A percentile compares a stretch with the other conserved stretches of the same genome.
Evolutionary conservation across 2,113 vertebrate species (phyloP).

Genomic region (Heliornis fulica): DNA sequence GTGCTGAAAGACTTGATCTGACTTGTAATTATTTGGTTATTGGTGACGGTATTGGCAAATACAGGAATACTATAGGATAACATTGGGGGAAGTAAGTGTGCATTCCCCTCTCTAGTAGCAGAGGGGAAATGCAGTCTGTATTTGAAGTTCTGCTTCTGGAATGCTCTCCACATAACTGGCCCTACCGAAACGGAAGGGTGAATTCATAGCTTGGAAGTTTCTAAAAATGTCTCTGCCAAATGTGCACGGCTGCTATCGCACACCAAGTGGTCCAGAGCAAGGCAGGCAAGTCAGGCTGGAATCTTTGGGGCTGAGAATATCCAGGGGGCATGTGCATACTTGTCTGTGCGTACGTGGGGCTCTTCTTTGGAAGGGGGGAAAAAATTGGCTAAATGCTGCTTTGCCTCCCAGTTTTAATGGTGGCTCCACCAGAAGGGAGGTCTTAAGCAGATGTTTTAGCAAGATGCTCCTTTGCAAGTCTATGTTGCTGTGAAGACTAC

Average conservation of each 20-base stretch:
- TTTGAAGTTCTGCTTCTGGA: background rate
- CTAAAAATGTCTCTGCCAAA: conserved; percentile 68
- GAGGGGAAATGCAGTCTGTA: background rate
- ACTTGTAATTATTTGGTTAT: background rate
- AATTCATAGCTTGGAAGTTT: conserved; percentile 55
- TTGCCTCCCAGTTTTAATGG: background rate
- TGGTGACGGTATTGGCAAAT: background rate
- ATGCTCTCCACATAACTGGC: conserved; percentile 49
- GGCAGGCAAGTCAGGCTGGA: conserved; percentile 51
- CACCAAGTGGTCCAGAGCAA: conserved; percentile 59
- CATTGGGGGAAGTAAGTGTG: background rate
- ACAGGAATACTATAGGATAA: background rate
- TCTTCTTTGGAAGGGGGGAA: background rate
- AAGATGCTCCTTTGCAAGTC: background rate
- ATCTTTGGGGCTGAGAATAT: conserved; percentile 64
- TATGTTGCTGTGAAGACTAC: background rate
- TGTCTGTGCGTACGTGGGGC: conserved; percentile 35
- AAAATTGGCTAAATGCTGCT: background rate
- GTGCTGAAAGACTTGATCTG: background rate
- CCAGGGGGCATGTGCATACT: conserved; percentile 39
- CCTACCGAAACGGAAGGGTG: conserved; percentile 47
- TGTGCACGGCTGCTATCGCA: conserved; percentile 34
- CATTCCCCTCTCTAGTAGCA: background rate
- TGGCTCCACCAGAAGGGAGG: background rate
- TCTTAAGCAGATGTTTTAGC: background rate